A percentile compares a stretch with the other conserved stretches of the same genome.
Conservation (phyloP, 1,140 invertebrate species). For the Odontomachus brunneus region DNA sequence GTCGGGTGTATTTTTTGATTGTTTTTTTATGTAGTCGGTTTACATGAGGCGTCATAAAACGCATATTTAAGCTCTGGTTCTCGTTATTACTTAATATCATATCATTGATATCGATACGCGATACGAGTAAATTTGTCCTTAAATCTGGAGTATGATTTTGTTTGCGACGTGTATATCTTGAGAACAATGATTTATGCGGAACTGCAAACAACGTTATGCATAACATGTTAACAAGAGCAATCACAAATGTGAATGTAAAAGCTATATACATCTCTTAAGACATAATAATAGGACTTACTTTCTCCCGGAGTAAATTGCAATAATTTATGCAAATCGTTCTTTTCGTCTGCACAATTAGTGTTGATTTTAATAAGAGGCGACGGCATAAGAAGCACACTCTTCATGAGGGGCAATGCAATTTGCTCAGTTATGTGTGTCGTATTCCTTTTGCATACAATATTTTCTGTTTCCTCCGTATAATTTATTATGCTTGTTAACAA, state of each 20-base stretch:
- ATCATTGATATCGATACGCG: constrained; percentile 78
- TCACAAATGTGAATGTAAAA: constrained; percentile 26
- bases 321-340: constrained; percentile 64
- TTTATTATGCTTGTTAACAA: constrained; percentile 37
- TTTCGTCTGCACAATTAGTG: constrained; percentile 51
- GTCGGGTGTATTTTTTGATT: constrained; percentile 73
- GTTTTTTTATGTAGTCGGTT: constrained; percentile 55
- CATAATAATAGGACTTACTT: constrained; percentile 59
- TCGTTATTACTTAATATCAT: constrained; percentile 61
- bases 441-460: constrained; percentile 37
- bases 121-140: constrained; percentile 68
- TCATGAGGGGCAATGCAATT: constrained; percentile 38
- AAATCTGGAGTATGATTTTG: constrained; percentile 39
- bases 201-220: constrained; percentile 64
- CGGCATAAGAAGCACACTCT: constrained; percentile 72
- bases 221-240: constrained; percentile 15
- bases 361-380: constrained; percentile 78
- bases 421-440: constrained; percentile 17
- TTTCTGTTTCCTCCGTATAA: constrained; percentile 9
- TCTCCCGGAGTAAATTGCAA: constrained; percentile 78
- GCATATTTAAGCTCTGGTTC: constrained; percentile 35
- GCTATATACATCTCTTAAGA: background rate
- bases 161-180: constrained; percentile 69
- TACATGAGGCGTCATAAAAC: constrained; percentile 40
- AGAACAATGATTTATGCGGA: constrained; percentile 76